These are phyloP conservation scores for Ylistrum balloti DNA, from an alignment of 1,140 invertebrate genomes.

Conservation along the genomic window DNA sequence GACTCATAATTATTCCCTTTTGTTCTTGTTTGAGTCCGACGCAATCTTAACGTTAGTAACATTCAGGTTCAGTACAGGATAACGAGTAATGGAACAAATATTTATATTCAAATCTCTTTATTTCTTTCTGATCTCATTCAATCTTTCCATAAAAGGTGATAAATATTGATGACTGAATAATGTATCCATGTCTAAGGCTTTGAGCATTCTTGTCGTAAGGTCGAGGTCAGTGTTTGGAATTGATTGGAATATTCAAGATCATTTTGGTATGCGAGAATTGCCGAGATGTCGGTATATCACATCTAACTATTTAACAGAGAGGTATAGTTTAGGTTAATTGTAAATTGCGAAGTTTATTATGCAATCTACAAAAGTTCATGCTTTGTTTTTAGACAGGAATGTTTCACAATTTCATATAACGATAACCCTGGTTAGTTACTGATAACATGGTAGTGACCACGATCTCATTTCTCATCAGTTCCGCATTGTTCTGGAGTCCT, in stretches of 20 bases:
- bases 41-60: conserved; percentile 16
- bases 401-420: too few relatives aligned
- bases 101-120: conserved; percentile 40
- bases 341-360: too few relatives aligned
- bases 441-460: too few relatives aligned
- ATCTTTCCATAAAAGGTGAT: not conserved
- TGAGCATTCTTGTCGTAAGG: not conserved
- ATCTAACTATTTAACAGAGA: too few relatives aligned
- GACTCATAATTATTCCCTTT: conserved; percentile 39
- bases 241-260: not conserved
- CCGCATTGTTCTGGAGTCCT: too few relatives aligned
- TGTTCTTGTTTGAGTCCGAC: conserved; percentile 15
- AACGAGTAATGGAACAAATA: conserved; percentile 11
- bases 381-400: too few relatives aligned
- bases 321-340: too few relatives aligned
- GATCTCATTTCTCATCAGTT: too few relatives aligned
- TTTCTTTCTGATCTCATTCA: conserved; percentile 7
- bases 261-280: too few relatives aligned
- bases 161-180: not conserved
- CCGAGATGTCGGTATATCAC: too few relatives aligned
- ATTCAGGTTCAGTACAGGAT: not conserved
- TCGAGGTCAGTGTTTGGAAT: not conserved
- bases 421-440: too few relatives aligned
- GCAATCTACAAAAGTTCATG: too few relatives aligned
- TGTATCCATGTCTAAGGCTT: not conserved